Evolutionary conservation across 1,140 invertebrate genomes (phyloP).

Genomic region (Antheraea mylitta): DNA sequence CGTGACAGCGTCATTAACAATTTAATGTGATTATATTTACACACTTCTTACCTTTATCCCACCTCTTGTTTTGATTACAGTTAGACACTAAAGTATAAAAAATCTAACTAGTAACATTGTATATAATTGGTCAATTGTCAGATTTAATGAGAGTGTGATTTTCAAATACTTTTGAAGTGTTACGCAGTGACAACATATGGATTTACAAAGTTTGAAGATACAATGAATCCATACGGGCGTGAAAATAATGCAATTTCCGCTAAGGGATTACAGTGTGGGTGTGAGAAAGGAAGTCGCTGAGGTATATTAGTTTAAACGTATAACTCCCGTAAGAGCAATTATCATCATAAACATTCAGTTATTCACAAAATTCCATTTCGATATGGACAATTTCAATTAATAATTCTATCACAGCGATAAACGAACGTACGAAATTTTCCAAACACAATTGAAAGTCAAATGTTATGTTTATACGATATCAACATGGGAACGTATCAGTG

Average conservation of each 20-base stretch:
- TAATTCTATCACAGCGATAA: too few species aligned
- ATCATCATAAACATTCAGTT: not conserved
- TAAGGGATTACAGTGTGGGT: not conserved
- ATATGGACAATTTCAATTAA: too few species aligned
- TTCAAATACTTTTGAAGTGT: not conserved
- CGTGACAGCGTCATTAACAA: too few species aligned
- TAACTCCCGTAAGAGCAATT: not conserved
- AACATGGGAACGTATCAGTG: slow-evolving; percentile 4
- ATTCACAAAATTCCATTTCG: too few species aligned
- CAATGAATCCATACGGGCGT: not conserved
- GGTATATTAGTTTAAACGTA: not conserved
- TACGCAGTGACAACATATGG: not conserved
- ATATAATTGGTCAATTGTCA: too few species aligned
- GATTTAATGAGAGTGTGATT: too few species aligned
- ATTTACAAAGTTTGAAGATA: not conserved
- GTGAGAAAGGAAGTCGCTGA: not conserved
- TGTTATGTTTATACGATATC: slow-evolving; percentile 6
- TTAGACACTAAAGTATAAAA: too few species aligned
- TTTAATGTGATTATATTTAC: too few species aligned
- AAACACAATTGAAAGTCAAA: not conserved
- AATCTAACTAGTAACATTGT: too few species aligned
- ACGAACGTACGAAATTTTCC: not conserved
- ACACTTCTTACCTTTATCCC: too few species aligned
- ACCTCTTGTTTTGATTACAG: too few species aligned
- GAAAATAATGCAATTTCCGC: not conserved